Evolutionary conservation across 2,888 invertebrate genomes (phyloP).

Genomic region (Charanyca ferruginea): DNA sequence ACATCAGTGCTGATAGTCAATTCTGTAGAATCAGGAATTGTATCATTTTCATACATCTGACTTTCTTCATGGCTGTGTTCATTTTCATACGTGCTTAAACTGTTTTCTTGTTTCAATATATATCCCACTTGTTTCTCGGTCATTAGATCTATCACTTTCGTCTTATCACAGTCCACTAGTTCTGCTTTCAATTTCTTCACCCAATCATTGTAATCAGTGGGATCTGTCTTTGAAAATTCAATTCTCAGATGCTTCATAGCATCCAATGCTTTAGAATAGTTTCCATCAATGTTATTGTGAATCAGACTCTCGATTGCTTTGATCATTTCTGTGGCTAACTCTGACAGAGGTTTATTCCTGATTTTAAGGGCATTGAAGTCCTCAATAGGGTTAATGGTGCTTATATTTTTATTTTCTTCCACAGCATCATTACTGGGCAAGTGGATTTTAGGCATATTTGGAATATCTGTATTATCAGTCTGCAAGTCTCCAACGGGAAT

Average conservation of each 20-base stretch:
- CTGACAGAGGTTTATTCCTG: slow-evolving; percentile 77
- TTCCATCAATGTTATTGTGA: slow-evolving; percentile 81
- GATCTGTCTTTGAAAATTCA: slow-evolving; percentile 80
- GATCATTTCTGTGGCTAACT: slow-evolving; percentile 78
- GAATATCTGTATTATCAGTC: slow-evolving; percentile 36
- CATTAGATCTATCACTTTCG: slow-evolving; percentile 74
- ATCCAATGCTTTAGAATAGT: slow-evolving; percentile 79
- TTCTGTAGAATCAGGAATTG: slow-evolving; percentile 80
- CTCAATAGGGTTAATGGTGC: slow-evolving; percentile 91
- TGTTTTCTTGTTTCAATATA: slow-evolving; percentile 83
- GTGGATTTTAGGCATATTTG: slow-evolving; percentile 75
- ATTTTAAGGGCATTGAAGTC: slow-evolving; percentile 90
- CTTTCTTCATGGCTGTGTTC: slow-evolving; percentile 80
- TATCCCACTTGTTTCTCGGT: slow-evolving; percentile 77
- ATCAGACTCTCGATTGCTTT: slow-evolving; percentile 84
- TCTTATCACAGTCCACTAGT: slow-evolving; percentile 75
- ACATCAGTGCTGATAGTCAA: slow-evolving; percentile 81
- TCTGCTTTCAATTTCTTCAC: slow-evolving; percentile 78
- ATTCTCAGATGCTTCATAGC: slow-evolving; percentile 80
- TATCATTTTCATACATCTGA: slow-evolving; percentile 86
- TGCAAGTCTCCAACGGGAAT: slow-evolving; percentile 50
- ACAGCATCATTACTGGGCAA: slow-evolving; percentile 69
- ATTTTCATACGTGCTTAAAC: slow-evolving; percentile 76
- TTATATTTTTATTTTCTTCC: slow-evolving; percentile 82
- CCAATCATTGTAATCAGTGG: slow-evolving; percentile 84